Evolutionary conservation across 2,113 vertebrate species (phyloP).

Genomic region (Pygoscelis antarcticus): DNA sequence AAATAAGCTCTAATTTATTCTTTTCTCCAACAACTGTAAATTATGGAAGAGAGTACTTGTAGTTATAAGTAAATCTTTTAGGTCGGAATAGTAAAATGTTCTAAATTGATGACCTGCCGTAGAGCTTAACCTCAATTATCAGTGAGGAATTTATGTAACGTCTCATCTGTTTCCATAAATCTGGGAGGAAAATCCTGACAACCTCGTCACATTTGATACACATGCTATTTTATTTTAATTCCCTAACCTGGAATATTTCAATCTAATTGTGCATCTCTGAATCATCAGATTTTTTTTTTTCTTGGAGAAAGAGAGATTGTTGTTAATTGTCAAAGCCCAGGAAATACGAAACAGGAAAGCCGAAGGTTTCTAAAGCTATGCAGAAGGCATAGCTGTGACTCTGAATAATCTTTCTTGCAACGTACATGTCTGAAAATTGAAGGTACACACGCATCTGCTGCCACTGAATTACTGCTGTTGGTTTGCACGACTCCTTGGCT

Average conservation of each 20-base stretch:
- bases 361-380: background rate
- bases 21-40: background rate
- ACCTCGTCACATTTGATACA: background rate
- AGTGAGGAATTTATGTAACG: background rate
- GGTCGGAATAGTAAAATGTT: background rate
- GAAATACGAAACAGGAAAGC: background rate
- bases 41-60: background rate
- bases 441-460: background rate
- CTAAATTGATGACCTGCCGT: background rate
- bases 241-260: background rate
- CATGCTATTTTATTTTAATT: background rate
- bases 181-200: background rate
- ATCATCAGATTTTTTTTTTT: background rate
- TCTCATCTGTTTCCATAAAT: conserved; percentile 1
- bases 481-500: background rate
- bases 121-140: background rate
- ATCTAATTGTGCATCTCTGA: background rate
- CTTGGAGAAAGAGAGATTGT: background rate
- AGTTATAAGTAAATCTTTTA: background rate
- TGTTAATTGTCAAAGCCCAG: background rate
- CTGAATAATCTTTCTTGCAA: background rate
- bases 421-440: background rate
- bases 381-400: background rate
- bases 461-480: background rate
- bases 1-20: background rate